Evolutionary conservation across 1,140 invertebrate species (phyloP).

Genomic region (Steinernema khuongi): DNA sequence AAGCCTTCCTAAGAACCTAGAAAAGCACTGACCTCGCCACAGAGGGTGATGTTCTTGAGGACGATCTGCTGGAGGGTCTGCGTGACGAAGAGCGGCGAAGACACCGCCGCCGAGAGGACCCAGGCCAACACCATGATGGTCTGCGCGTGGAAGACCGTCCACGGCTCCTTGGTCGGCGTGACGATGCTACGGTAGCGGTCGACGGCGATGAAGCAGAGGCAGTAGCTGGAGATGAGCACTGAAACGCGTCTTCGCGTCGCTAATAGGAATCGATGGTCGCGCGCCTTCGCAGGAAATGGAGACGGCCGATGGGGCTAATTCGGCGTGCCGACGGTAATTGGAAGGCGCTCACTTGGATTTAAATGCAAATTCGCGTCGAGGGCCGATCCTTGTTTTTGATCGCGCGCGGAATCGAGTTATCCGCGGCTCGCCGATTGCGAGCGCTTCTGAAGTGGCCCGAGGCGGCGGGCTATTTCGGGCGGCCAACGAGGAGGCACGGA

Average conservation of each 20-base stretch:
- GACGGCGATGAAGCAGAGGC: slow-evolving; percentile 55
- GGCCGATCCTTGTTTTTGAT: not conserved
- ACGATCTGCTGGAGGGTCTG: slow-evolving; percentile 49
- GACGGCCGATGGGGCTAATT: not conserved
- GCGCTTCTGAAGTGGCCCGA: no score
- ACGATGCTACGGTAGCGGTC: slow-evolving; percentile 56
- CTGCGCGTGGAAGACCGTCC: slow-evolving; percentile 53
- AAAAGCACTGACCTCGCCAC: slow-evolving; percentile 45
- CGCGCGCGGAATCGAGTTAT: not conserved
- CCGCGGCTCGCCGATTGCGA: no score
- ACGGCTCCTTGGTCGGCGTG: slow-evolving; percentile 54
- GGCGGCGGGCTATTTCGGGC: no score
- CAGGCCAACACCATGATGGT: slow-evolving; percentile 36
- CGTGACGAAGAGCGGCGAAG: slow-evolving; percentile 53
- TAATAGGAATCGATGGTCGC: slow-evolving; percentile 6
- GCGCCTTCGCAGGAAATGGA: not conserved
- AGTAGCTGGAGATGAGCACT: slow-evolving; percentile 58
- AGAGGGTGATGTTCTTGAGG: slow-evolving; percentile 50
- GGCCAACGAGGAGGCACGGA: no score
- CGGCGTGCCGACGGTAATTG: not conserved
- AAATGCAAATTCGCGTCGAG: not conserved
- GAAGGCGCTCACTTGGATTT: slow-evolving; percentile 9
- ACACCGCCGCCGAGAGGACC: slow-evolving; percentile 46
- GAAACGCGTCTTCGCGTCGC: slow-evolving; percentile 16
- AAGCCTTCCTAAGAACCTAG: no score